Conservation (phyloP, 2,888 invertebrate genomes). For the Phaedon cochleariae region DNA sequence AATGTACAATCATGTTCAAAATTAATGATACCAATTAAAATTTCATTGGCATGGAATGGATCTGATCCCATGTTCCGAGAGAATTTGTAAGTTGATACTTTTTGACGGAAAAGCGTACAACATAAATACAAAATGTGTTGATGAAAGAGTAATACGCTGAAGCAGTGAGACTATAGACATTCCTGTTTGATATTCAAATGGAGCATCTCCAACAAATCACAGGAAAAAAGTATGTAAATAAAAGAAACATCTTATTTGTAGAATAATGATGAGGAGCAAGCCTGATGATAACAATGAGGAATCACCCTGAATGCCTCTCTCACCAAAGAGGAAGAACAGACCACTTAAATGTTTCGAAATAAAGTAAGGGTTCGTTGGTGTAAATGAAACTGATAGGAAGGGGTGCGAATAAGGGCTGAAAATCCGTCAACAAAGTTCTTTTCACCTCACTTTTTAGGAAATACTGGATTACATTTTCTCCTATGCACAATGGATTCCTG, state of each 20-base stretch:
- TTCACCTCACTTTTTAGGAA: no score
- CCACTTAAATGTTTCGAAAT: no score
- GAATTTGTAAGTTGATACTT: conserved; percentile 9
- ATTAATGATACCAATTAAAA: conserved; percentile 33
- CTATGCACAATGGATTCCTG: no score
- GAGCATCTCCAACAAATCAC: background rate
- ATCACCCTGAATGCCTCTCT: no score
- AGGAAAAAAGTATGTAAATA: background rate
- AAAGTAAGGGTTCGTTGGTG: no score
- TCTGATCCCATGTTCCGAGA: conserved; percentile 1
- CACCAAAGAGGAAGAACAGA: no score
- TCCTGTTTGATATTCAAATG: background rate
- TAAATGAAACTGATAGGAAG: no score
- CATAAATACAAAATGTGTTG: background rate
- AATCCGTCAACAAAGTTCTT: no score
- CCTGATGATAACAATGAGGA: no score
- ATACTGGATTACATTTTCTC: no score
- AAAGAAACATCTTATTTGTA: background rate
- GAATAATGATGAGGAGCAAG: no score
- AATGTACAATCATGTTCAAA: conserved; percentile 27
- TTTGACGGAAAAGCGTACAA: background rate
- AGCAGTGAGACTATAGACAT: background rate
- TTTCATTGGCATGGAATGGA: conserved; percentile 16
- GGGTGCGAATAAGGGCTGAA: no score
- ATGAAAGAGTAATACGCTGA: conserved; percentile 1